These are phyloP conservation scores for Coregonus suidteri DNA, from an alignment of 2,797 vertebrate genomes.

Conservation along the genomic window DNA sequence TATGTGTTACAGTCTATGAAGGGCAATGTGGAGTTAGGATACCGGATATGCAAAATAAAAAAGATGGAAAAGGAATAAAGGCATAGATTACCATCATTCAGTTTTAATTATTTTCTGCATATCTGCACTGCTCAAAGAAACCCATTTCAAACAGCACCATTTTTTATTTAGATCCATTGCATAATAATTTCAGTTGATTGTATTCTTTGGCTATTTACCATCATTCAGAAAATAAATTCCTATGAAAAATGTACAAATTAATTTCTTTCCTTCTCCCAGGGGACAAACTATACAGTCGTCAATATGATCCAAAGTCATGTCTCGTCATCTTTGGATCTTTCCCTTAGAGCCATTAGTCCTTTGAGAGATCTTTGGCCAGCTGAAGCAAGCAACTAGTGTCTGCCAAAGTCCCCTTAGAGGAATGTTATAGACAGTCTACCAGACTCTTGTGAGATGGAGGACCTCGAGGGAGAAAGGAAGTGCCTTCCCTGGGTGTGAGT, in stretches of 20 bases:
- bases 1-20: neutral
- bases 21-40: neutral
- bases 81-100: neutral
- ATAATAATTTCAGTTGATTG: neutral
- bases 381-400: neutral
- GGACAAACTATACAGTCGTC: neutral
- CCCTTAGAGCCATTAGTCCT: neutral
- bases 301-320: neutral
- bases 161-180: neutral
- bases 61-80: neutral
- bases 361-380: neutral
- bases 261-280: neutral
- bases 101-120: constrained; percentile 1
- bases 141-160: neutral
- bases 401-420: neutral
- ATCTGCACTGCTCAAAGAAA: neutral
- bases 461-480: neutral
- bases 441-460: neutral
- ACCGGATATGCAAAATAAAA: neutral
- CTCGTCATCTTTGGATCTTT: neutral
- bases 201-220: neutral
- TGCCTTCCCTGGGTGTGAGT: neutral
- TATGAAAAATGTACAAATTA: neutral
- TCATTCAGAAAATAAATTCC: neutral
- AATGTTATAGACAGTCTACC: neutral